Evolutionary conservation across 2,797 vertebrate species (phyloP).

Genomic region (Spinus pinus): DNA sequence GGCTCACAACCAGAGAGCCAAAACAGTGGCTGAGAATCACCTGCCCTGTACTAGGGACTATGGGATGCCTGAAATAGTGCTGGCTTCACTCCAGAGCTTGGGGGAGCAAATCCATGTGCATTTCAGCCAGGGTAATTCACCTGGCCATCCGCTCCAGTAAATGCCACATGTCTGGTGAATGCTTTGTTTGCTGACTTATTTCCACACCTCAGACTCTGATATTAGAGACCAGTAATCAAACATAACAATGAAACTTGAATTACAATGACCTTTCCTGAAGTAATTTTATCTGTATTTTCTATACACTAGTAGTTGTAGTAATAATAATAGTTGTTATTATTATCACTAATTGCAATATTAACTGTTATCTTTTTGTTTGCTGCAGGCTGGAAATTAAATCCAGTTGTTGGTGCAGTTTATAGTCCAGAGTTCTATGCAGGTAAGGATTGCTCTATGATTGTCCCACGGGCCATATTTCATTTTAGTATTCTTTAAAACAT

Average conservation of each 20-base stretch:
- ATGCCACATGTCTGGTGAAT: background rate
- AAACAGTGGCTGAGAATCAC: background rate
- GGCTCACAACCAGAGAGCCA: background rate
- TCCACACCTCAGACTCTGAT: background rate
- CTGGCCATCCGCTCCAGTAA: background rate
- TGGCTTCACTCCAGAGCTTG: background rate
- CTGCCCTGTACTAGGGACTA: background rate
- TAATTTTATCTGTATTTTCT: background rate
- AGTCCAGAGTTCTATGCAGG: slow-evolving; percentile 99
- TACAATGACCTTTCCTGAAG: background rate
- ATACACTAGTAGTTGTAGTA: background rate
- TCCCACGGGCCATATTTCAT: background rate
- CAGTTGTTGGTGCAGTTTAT: slow-evolving; percentile 96
- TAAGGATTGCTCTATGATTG: slow-evolving; percentile 65
- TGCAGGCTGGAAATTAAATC: slow-evolving; percentile 98
- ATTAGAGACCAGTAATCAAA: background rate
- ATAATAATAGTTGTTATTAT: background rate
- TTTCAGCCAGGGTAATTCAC: background rate
- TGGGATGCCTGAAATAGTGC: background rate
- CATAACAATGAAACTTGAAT: background rate
- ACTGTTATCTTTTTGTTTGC: slow-evolving; percentile 55
- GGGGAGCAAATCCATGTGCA: background rate
- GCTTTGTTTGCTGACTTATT: background rate
- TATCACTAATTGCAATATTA: slow-evolving; percentile 13
- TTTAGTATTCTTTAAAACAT: background rate